Base-by-base conservation (phyloP, 2,113 vertebrate genomes). In the Lasiurus borealis region DNA sequence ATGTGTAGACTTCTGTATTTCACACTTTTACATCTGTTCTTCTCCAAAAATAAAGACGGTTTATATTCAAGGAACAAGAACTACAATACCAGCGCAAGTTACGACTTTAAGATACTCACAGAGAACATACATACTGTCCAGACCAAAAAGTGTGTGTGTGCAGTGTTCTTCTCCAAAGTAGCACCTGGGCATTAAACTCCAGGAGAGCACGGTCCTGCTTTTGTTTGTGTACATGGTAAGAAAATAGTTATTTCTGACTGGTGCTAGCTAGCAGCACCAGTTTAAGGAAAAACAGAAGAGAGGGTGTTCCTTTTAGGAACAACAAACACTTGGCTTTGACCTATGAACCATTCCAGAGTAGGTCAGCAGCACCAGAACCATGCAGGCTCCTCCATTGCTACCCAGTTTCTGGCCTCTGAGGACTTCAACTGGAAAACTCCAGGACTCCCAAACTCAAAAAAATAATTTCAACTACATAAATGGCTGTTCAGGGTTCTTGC, bases 31-130 rank as follows among this genome's bases (percentile, higher is more conserved):
- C 29, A 82, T 87, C 93, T 90, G 93, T 21, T 93, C 69, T 85
- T 52, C 81, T 95, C 73, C 77, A 64, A 31, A 96, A 95, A 95
- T 82, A 96, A 96, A 97, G 90, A 40, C 50, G 69, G 92, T 86
- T 93, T 94, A 62, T 52, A 93, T 75, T 84, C 18, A 82, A 90
- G 62, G 90, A 95, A 94, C 52, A 13, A 86, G 90, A 36, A 88
- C 78, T 87, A 88, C 62, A 90, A 93, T 46, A 62, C 54, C 81
- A 84, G 52, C 4, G 12, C 0, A 6, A 57, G n/a, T 76, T 78
- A 54, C 14, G 21, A 62, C 87, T 88, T 93, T 92, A 84, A 90
- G 91, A 90, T 27, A 82, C 71, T 95, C 82, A 69, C 48, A 5
- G 48, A 91, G 88, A 88, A 46, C 66, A 92, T 34, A 68, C 21